Evolutionary conservation across 2,797 vertebrate species (phyloP).

Genomic region (Acanthiza pusilla): DNA sequence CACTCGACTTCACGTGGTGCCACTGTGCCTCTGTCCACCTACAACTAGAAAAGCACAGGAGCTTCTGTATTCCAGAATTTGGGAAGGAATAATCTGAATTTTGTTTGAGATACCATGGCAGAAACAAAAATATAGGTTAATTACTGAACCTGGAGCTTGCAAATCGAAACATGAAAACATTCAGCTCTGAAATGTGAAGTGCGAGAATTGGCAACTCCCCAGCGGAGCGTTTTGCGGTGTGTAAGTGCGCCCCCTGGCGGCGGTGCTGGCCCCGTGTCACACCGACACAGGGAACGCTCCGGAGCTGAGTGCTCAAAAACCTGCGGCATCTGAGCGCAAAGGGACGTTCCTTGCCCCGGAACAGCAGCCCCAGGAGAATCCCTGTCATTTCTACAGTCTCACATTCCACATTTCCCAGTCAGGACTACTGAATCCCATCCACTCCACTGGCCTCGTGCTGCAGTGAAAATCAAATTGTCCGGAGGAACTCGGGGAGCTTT

Average conservation of each 20-base stretch:
- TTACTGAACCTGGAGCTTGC: neutral
- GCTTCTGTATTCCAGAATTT: neutral
- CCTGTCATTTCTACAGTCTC: neutral
- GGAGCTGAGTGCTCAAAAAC: neutral
- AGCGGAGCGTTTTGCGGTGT: rapidly evolving
- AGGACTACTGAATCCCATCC: neutral
- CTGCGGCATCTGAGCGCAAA: neutral
- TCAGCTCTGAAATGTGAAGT: rapidly evolving
- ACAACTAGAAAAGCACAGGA: neutral
- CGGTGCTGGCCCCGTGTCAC: rapidly evolving
- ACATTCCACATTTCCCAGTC: neutral
- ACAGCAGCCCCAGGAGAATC: neutral
- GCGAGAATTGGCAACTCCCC: neutral
- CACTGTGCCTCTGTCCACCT: neutral
- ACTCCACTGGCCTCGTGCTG: neutral
- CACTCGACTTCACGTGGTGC: rapidly evolving
- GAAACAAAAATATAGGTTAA: neutral
- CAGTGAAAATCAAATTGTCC: neutral
- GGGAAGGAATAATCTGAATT: neutral
- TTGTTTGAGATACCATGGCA: neutral
- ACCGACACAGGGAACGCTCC: neutral
- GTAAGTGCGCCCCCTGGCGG: neutral
- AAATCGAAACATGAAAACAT: neutral
- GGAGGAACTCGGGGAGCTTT: neutral
- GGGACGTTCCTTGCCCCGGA: neutral